These are phyloP conservation scores for Prosopocoilus inquinatus DNA, from an alignment of 2,888 invertebrate genomes.

Conservation along the genomic window DNA sequence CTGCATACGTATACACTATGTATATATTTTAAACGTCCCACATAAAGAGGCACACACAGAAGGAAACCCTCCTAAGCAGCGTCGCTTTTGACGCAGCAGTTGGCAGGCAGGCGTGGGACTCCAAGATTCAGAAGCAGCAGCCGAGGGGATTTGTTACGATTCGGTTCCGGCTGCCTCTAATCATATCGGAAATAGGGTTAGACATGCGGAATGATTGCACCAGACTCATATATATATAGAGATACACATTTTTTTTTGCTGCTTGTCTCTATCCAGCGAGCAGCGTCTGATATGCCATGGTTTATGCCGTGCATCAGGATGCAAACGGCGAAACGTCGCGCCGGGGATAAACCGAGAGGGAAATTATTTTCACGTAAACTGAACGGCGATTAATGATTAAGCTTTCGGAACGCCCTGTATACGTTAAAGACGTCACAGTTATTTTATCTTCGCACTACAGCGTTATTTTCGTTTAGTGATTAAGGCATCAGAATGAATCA, in stretches of 20 bases:
- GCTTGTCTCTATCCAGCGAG: constrained; percentile 15
- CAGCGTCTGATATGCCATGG: constrained; percentile 18
- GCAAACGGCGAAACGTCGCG: not conserved
- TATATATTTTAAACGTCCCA: not conserved
- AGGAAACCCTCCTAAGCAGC: constrained; percentile 14
- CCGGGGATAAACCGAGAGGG: not conserved
- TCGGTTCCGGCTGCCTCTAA: constrained; percentile 43
- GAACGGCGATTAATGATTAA: not conserved
- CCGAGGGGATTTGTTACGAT: constrained; percentile 44
- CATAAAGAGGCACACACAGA: not conserved
- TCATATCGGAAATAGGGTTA: constrained; percentile 49
- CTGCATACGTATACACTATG: too few relatives aligned
- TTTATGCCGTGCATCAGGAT: constrained; percentile 10
- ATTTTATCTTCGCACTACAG: too few relatives aligned
- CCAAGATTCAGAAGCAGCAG: constrained; percentile 8
- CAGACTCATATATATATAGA: constrained; percentile 28
- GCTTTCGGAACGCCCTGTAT: not conserved
- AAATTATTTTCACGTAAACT: constrained; percentile 2
- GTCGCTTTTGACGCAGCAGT: constrained; percentile 12
- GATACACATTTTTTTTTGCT: constrained; percentile 3
- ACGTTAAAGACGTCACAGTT: too few relatives aligned
- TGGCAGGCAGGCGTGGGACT: constrained; percentile 17
- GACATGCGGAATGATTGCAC: constrained; percentile 50
- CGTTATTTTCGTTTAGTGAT: too few relatives aligned
- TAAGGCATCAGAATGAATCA: too few relatives aligned